A percentile compares a stretch with the other conserved stretches of the same genome.
Conservation (phyloP, 2,113 vertebrate species). For the Chaetura pelagica region DNA sequence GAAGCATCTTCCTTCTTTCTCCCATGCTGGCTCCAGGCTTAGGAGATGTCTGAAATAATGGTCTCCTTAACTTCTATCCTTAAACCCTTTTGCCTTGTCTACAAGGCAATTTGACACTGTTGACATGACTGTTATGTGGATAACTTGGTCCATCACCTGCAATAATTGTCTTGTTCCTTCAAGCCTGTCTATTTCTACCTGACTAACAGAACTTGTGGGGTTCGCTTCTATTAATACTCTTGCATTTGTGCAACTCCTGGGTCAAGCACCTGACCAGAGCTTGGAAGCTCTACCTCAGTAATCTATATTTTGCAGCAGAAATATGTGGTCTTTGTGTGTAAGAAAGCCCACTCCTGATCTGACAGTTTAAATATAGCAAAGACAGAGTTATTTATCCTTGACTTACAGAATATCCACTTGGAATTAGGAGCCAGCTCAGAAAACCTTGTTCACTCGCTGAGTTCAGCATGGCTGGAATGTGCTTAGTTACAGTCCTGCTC, state of each 20-base stretch:
- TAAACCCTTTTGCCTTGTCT: neutral
- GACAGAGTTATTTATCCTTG: constrained; percentile 22
- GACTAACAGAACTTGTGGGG: neutral
- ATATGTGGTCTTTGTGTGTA: neutral
- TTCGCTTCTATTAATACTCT: neutral
- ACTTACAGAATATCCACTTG: constrained; percentile 35
- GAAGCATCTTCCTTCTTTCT: neutral
- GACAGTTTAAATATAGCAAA: constrained; percentile 31
- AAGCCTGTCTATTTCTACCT: neutral
- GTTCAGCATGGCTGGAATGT: constrained; percentile 48
- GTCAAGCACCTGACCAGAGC: neutral
- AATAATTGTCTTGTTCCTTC: neutral
- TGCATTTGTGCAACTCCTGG: neutral
- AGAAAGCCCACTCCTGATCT: neutral
- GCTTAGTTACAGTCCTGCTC: constrained; percentile 51
- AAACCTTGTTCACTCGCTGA: constrained; percentile 16
- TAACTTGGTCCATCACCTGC: neutral
- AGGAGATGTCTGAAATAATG: neutral
- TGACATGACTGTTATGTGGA: neutral
- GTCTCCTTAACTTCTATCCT: neutral
- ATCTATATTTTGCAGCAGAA: neutral
- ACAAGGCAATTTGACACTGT: neutral
- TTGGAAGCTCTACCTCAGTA: neutral
- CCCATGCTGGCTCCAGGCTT: neutral
- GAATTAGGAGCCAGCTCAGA: constrained; percentile 45